These are phyloP conservation scores for Calyptommatus sinebrachiatus DNA, from an alignment of 2,113 vertebrate species.

Conservation along the genomic window DNA sequence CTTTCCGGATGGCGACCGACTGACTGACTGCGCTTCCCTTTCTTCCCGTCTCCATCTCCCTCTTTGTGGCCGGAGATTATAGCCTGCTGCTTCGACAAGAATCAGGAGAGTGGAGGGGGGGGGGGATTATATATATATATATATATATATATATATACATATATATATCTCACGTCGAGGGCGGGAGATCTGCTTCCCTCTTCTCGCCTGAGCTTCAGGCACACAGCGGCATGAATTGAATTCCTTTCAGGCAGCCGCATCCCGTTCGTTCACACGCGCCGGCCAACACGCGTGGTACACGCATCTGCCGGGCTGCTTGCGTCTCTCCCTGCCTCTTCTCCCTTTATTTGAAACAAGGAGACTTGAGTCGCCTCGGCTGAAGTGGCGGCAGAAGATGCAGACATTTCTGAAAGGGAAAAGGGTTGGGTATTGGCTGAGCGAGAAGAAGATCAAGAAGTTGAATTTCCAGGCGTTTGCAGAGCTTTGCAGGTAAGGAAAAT, in stretches of 20 bases:
- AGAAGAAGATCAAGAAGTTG: conserved; percentile 97
- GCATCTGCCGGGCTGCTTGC: background rate
- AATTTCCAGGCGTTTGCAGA: conserved; percentile 97
- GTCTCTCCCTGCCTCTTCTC: background rate
- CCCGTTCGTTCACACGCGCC: background rate
- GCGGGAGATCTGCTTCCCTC: background rate
- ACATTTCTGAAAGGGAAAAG: conserved; percentile 92
- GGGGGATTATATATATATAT: too few species aligned
- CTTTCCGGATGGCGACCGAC: conserved; percentile 12
- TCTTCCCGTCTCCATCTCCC: background rate
- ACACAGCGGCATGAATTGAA: background rate
- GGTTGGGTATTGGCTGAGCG: conserved; percentile 97
- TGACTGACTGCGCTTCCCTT: background rate
- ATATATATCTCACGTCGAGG: background rate
- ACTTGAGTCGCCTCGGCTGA: background rate
- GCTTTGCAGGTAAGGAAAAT: conserved; percentile 84
- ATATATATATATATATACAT: too few species aligned
- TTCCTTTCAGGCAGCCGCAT: background rate
- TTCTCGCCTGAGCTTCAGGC: background rate
- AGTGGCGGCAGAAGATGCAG: conserved; percentile 81
- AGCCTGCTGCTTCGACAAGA: background rate
- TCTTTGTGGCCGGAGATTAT: background rate
- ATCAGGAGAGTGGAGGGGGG: too few species aligned
- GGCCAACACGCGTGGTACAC: background rate
- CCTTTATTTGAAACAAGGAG: background rate